Evolutionary conservation across 1,140 invertebrate species (phyloP).

Genomic region (Drosophila seguyi): DNA sequence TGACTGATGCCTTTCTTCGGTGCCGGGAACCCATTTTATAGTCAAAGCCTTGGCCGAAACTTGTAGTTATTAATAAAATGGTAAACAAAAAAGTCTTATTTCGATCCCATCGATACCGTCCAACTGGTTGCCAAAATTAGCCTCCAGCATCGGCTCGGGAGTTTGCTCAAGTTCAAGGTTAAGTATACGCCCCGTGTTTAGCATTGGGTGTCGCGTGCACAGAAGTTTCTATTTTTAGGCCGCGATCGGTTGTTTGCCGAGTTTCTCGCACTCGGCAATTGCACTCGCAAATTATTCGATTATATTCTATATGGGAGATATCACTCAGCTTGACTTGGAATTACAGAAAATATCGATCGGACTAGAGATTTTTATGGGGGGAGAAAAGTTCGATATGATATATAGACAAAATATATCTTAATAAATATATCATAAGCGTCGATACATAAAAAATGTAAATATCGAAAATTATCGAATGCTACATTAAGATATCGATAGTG

Average conservation of each 20-base stretch:
- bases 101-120: background rate
- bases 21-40: constrained; percentile 26
- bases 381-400: background rate
- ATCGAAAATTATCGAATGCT: too few relatives aligned
- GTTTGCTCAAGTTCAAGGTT: constrained; percentile 23
- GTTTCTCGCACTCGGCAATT: background rate
- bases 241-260: background rate
- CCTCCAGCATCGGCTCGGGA: background rate
- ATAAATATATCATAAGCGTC: background rate
- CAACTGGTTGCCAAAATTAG: constrained; percentile 6
- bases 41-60: background rate
- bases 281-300: background rate
- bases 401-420: background rate
- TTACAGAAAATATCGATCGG: background rate
- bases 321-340: background rate
- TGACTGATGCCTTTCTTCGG: constrained; percentile 31
- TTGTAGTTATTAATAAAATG: constrained; percentile 7
- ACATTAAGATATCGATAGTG: too few relatives aligned
- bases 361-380: too few relatives aligned
- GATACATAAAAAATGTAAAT: background rate
- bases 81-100: constrained; percentile 6
- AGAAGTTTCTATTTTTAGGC: background rate
- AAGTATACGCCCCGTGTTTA: constrained; percentile 19
- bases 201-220: constrained; percentile 7
- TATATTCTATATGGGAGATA: background rate